Conservation (phyloP, 2,113 vertebrate genomes). For the Asarcornis scutulata region DNA sequence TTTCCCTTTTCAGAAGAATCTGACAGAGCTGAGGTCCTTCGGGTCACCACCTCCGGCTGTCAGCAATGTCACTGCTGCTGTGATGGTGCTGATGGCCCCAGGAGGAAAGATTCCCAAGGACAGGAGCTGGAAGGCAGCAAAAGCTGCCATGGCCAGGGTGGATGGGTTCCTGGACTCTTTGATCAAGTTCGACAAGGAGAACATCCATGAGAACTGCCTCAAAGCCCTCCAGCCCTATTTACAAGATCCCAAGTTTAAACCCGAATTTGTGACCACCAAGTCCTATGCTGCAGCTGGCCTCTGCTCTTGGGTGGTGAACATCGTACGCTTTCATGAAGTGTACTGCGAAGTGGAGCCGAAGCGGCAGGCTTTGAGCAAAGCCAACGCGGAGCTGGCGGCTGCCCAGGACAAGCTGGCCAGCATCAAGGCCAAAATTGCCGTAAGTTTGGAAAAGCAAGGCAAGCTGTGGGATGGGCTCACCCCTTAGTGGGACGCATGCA, state of each 20-base stretch:
- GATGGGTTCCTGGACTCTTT: conserved; percentile 91
- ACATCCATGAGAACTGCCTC: conserved; percentile 91
- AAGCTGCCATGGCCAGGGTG: conserved; percentile 88
- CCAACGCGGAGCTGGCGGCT: conserved; percentile 84
- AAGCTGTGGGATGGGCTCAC: no score
- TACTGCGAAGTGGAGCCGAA: conserved; percentile 95
- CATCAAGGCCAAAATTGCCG: conserved; percentile 90
- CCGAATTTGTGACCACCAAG: conserved; percentile 88
- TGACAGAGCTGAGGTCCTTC: conserved; percentile 94
- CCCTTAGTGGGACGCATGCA: fast-evolving
- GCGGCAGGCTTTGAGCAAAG: conserved; percentile 86
- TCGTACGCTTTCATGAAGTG: conserved; percentile 86
- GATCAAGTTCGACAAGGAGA: conserved; percentile 91
- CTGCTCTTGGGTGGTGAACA: conserved; percentile 97
- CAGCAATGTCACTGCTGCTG: conserved; percentile 90
- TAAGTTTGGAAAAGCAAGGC: conserved; percentile 73
- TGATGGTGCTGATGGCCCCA: conserved; percentile 90
- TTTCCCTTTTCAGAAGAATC: conserved; percentile 84
- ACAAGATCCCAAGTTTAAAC: conserved; percentile 88
- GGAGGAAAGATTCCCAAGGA: conserved; percentile 90
- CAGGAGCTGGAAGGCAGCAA: conserved; percentile 94
- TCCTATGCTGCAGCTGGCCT: conserved; percentile 88
- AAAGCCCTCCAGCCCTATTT: conserved; percentile 91
- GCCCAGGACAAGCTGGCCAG: conserved; percentile 89
- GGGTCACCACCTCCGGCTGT: conserved; percentile 88